Conservation (phyloP, 2,797 vertebrate species). For the Sebastes dallii region DNA sequence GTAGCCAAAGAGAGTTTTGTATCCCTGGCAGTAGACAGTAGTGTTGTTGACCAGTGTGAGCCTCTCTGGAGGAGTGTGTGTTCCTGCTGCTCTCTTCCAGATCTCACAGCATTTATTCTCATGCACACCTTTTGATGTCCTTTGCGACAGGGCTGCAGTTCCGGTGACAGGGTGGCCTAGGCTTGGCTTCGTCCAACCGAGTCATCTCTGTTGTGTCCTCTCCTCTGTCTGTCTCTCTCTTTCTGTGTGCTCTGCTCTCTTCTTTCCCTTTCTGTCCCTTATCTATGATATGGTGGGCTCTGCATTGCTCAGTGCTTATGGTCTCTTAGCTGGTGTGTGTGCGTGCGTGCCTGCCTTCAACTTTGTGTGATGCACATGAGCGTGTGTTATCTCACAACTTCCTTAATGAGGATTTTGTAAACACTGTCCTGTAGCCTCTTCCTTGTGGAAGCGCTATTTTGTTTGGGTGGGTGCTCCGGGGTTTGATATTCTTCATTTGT, state of each 20-base stretch:
- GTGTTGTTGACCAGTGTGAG: constrained; percentile 82
- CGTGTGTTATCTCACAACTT: constrained; percentile 90
- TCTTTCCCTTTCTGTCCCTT: constrained; percentile 86
- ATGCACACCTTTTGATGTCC: constrained; percentile 81
- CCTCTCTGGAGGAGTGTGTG: constrained; percentile 26
- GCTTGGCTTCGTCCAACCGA: constrained; percentile 78
- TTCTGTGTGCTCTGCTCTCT: constrained; percentile 73
- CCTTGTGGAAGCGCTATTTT: constrained; percentile 86
- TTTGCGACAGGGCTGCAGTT: constrained; percentile 77
- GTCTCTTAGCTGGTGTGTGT: constrained; percentile 66
- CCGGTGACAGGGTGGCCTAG: constrained; percentile 84
- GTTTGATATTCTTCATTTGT: constrained; percentile 79
- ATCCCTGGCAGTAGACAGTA: constrained; percentile 56
- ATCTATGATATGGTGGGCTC: constrained; percentile 92
- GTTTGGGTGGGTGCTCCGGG: constrained; percentile 82
- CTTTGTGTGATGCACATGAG: constrained; percentile 72
- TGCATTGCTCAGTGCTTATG: constrained; percentile 81
- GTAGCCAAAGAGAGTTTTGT: constrained; percentile 26
- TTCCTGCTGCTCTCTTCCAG: constrained; percentile 50
- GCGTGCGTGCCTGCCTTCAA: constrained; percentile 58
- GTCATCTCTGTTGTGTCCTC: constrained; percentile 85
- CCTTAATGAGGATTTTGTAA: constrained; percentile 99
- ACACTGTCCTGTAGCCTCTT: constrained; percentile 89
- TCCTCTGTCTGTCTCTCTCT: constrained; percentile 57
- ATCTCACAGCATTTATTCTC: constrained; percentile 78